Evolutionary conservation across 2,888 invertebrate genomes (phyloP).

Genomic region (Rotaria magnacalcarata): DNA sequence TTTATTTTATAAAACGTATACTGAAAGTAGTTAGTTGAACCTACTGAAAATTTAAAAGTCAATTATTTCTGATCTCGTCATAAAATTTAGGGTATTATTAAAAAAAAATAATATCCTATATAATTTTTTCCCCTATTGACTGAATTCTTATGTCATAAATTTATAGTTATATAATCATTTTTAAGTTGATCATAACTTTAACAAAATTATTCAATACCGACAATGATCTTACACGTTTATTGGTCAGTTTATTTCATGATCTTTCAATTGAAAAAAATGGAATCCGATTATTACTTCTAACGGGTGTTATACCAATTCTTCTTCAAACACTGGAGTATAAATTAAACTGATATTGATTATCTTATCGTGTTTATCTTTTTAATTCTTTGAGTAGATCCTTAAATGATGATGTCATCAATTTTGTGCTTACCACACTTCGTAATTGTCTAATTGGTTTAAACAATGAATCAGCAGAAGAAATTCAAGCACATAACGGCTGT

Average conservation of each 20-base stretch:
- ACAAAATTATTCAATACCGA: constrained; percentile 15
- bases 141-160: too few species aligned
- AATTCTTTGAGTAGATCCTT: neutral
- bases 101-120: too few species aligned
- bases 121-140: too few species aligned
- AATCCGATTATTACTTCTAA: neutral
- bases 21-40: too few species aligned
- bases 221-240: neutral
- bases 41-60: too few species aligned
- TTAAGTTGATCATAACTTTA: neutral
- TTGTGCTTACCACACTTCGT: neutral
- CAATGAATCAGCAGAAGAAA: neutral
- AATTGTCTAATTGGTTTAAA: constrained; percentile 2
- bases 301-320: neutral
- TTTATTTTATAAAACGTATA: too few species aligned
- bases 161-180: neutral
- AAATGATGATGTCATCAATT: constrained; percentile 21
- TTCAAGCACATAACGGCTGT: neutral
- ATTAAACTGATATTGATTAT: neutral
- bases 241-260: neutral
- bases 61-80: too few species aligned
- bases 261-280: neutral
- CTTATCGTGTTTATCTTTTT: neutral
- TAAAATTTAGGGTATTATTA: too few species aligned
- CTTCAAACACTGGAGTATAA: constrained; percentile 22